These are phyloP conservation scores for Eupithecia subumbrata DNA, from an alignment of 2,888 invertebrate genomes.

Conservation along the genomic window DNA sequence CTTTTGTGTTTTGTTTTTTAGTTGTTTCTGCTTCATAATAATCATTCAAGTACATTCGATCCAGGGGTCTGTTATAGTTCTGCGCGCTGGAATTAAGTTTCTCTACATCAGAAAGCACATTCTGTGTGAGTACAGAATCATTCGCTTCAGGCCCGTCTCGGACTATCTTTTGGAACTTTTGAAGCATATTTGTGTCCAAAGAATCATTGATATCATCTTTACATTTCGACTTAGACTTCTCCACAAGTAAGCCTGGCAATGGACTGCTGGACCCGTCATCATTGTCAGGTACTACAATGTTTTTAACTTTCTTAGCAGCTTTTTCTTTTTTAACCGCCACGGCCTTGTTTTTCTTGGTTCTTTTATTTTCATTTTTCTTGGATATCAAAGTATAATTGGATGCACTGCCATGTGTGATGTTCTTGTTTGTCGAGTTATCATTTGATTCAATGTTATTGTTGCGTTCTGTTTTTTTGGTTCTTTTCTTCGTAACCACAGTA, in stretches of 20 bases:
- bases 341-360: slow-evolving; percentile 31
- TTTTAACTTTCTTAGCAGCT: slow-evolving; percentile 38
- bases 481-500: slow-evolving; percentile 12
- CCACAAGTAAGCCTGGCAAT: slow-evolving; percentile 67
- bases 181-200: slow-evolving; percentile 53
- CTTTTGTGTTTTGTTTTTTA: slow-evolving; percentile 19
- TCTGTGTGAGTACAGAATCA: slow-evolving; percentile 61
- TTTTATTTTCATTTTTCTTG: slow-evolving; percentile 30
- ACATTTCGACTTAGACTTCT: slow-evolving; percentile 54
- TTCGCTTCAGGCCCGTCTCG: slow-evolving; percentile 51
- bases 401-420: slow-evolving; percentile 1
- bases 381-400: slow-evolving; percentile 33
- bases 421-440: slow-evolving; percentile 3
- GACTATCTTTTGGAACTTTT: slow-evolving; percentile 61
- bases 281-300: slow-evolving; percentile 11
- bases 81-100: slow-evolving; percentile 48
- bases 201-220: slow-evolving; percentile 55
- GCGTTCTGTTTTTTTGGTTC: not conserved
- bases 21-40: slow-evolving; percentile 21
- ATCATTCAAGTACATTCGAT: slow-evolving; percentile 44
- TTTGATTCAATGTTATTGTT: slow-evolving; percentile 10
- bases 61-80: slow-evolving; percentile 43
- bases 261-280: slow-evolving; percentile 64
- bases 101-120: slow-evolving; percentile 59
- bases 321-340: slow-evolving; percentile 34